Conservation (phyloP, 2,113 vertebrate species). For the Dipodomys stephensi region DNA sequence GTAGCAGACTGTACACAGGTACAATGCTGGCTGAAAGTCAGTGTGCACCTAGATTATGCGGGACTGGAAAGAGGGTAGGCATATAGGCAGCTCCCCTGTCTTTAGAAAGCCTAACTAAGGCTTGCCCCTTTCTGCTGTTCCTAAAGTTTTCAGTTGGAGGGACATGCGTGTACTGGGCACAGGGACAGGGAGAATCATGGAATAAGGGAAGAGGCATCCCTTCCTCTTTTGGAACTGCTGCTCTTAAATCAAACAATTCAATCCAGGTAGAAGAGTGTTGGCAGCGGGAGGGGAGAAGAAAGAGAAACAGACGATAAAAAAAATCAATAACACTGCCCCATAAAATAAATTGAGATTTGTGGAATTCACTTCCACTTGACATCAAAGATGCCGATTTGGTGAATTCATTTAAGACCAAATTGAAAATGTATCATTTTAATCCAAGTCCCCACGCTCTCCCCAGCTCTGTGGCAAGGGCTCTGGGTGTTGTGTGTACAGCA, state of each 20-base stretch:
- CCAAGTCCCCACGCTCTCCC: constrained; percentile 22
- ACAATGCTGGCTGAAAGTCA: not conserved
- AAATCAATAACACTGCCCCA: constrained; percentile 89
- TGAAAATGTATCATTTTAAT: constrained; percentile 76
- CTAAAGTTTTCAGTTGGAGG: not conserved
- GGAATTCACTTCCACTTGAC: constrained; percentile 84
- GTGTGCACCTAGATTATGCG: not conserved
- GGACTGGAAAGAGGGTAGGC: not conserved
- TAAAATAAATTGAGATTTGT: constrained; percentile 89
- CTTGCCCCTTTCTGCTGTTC: not conserved
- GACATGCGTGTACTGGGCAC: not conserved
- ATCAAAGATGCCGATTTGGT: constrained; percentile 83
- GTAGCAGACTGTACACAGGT: not conserved
- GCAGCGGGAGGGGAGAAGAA: constrained; percentile 78
- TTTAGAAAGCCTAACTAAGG: not conserved
- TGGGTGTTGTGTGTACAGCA: not conserved
- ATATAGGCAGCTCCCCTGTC: rapidly evolving
- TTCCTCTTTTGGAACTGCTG: constrained; percentile 77
- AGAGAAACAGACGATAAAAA: constrained; percentile 86
- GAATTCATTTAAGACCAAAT: constrained; percentile 84
- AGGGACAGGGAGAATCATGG: not conserved
- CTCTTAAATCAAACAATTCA: constrained; percentile 90
- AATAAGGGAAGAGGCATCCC: constrained; percentile 54
- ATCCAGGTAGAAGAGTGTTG: constrained; percentile 82
- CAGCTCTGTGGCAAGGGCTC: not conserved